phyloP scores from a whole-genome alignment of 37 sponge, comb jelly and placozoan species.

The Axinella damicornis region DNA sequence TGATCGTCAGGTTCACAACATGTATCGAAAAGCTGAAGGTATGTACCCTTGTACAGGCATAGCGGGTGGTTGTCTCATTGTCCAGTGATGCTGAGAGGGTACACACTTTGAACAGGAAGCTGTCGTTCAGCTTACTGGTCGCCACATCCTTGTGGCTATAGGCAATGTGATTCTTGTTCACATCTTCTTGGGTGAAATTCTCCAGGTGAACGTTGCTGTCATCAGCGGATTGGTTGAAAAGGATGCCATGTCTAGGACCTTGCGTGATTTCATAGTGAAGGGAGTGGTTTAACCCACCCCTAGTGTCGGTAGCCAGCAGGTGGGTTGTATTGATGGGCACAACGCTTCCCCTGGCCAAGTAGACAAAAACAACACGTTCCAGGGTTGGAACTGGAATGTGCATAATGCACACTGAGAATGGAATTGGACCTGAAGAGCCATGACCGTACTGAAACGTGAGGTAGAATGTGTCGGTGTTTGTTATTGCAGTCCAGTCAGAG shows the following conservation, averaged over 20 bases:
- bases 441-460: conserved; percentile 51
- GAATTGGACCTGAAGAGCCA: not conserved
- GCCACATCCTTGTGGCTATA: conserved; percentile 14
- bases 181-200: conserved; percentile 55
- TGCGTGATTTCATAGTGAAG: conserved; percentile 24
- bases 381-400: conserved; percentile 50
- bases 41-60: not conserved
- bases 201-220: not conserved
- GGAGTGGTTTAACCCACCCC: not conserved
- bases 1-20: conserved; percentile 26
- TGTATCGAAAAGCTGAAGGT: conserved; percentile 12
- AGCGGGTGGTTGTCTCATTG: not conserved
- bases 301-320: conserved; percentile 24
- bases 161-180: conserved; percentile 17
- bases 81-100: not conserved
- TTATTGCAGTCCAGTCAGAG: not conserved
- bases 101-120: conserved; percentile 46
- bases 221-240: conserved; percentile 10
- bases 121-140: conserved; percentile 7
- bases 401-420: conserved; percentile 48
- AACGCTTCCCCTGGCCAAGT: not conserved
- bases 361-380: not conserved
- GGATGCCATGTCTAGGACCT: conserved; percentile 29
- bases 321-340: conserved; percentile 3
- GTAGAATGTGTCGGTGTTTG: conserved; percentile 10